phyloP scores from a whole-genome alignment of 2,797 vertebrate genomes.

The Schizothorax lantsangensis region DNA sequence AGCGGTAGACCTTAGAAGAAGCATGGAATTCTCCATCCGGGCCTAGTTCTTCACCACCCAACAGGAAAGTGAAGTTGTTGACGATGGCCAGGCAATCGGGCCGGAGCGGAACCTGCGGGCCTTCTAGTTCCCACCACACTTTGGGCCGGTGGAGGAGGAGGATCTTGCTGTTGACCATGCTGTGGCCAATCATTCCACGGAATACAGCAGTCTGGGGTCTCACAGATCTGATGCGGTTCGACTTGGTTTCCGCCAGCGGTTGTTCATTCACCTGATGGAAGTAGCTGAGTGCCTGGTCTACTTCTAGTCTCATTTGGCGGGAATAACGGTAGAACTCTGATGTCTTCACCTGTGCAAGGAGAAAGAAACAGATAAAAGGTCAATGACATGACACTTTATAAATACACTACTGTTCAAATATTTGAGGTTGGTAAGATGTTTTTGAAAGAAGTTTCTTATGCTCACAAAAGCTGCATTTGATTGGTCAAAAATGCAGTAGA shows the following conservation, averaged over 20 bases:
- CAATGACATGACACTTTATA: conserved; percentile 74
- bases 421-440: not conserved
- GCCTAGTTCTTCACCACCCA: conserved; percentile 97
- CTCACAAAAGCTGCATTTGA: not conserved
- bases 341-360: conserved; percentile 89
- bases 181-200: conserved; percentile 99
- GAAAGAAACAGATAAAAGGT: not conserved
- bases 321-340: conserved; percentile 99
- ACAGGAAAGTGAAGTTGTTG: conserved; percentile 96
- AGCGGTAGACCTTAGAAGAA: conserved; percentile 98
- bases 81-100: conserved; percentile 97
- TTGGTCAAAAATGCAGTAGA: not conserved
- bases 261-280: conserved; percentile 96
- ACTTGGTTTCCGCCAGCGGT: conserved; percentile 92
- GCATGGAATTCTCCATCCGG: conserved; percentile 98
- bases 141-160: conserved; percentile 96
- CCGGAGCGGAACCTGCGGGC: conserved; percentile 94
- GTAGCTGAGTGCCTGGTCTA: conserved; percentile 95
- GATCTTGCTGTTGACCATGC: conserved; percentile 99
- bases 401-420: not conserved
- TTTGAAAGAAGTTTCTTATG: not conserved
- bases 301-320: conserved; percentile 93
- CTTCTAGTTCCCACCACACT: conserved; percentile 99
- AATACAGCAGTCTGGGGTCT: conserved; percentile 97
- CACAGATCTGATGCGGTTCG: conserved; percentile 95